A percentile compares a stretch with the other conserved stretches of the same genome.
phyloP scores from a whole-genome alignment of 2,113 vertebrate species.

The Dryoscopus gambensis region DNA sequence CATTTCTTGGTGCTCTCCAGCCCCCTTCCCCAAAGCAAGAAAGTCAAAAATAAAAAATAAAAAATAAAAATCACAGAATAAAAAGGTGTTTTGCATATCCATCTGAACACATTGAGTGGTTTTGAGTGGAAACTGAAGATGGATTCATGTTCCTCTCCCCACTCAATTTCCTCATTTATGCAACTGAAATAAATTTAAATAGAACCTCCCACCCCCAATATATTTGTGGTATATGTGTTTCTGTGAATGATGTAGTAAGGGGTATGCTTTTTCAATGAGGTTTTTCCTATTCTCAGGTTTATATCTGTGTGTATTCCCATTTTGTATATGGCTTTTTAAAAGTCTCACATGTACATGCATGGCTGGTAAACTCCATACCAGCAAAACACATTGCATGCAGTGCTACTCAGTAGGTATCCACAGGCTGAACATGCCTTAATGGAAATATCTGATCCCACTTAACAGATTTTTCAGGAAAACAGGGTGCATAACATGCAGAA shows the following conservation, averaged over 20 bases:
- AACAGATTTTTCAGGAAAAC: not conserved
- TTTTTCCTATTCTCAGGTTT: not conserved
- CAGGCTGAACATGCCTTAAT: not conserved
- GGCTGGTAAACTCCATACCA: not conserved
- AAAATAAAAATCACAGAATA: not conserved
- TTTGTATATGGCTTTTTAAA: not conserved
- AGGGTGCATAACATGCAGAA: not conserved
- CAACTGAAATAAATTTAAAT: not conserved
- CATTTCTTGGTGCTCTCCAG: not conserved
- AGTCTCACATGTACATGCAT: not conserved
- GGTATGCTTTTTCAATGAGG: not conserved
- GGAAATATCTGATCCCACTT: not conserved
- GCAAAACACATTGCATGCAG: not conserved
- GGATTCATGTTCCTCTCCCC: not conserved
- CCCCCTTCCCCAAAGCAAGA: fast-evolving
- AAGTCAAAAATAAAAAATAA: not conserved
- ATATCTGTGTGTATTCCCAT: not conserved
- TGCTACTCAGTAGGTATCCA: not conserved
- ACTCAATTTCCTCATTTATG: not conserved
- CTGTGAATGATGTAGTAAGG: not conserved
- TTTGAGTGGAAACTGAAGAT: not conserved
- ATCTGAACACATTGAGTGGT: not conserved
- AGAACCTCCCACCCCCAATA: not conserved
- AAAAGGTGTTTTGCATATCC: not conserved
- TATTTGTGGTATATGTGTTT: not conserved